Evolutionary conservation across 2,888 invertebrate genomes (phyloP), one percentile per base, ranked within the genome.

Genomic region (Caenorhabditis doughertyi): DNA sequence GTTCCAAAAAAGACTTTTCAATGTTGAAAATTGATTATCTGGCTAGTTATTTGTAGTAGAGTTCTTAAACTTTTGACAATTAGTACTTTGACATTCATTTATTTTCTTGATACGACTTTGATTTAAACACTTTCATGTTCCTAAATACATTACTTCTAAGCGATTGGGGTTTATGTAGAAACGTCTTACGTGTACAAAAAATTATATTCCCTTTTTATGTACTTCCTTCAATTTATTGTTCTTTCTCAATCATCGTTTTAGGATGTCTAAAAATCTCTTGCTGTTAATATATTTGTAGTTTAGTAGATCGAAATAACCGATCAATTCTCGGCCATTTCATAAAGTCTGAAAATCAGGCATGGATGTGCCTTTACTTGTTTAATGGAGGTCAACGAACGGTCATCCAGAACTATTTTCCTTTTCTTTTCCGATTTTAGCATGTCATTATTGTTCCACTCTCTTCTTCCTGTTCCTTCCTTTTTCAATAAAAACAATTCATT

Each of bases 311-410:
- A 64, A 21, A 7, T 67, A 0, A n/a, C 27, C 32, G 29, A 39
- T 39, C 21, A 35, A 27, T 2, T 32, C 13, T 29, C n/a, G 32
- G 42, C 23, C 56, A 44, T 29, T 29, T 21, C 5, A 56, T 56
- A 56, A 44, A 44, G 56, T 70, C 70, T 70, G 70, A 56, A 25
- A 70, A 56, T 70, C 70, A 70, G 70, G 21, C 56, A 56, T 56
- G 18, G n/a, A 44, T 47, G 44, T 47, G 44, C 44, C 18, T 4
- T 42, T n/a, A 5, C 35, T 47, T 47, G 44, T 13, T 18, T 4
- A 47, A 42, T 51, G 55, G 68, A 68, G 68, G 39, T 68, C 42
- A 68, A 68, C 68, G 68, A 71, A 60, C 62, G 60, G 65, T 67
- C 58, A 65, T 65, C 55, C 76, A 27, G 51, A 51, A 51, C 11